A percentile compares a stretch with the other conserved stretches of the same genome.
Evolutionary conservation across 2,888 invertebrate genomes (phyloP).

Genomic region (Liodrosophila aerea): DNA sequence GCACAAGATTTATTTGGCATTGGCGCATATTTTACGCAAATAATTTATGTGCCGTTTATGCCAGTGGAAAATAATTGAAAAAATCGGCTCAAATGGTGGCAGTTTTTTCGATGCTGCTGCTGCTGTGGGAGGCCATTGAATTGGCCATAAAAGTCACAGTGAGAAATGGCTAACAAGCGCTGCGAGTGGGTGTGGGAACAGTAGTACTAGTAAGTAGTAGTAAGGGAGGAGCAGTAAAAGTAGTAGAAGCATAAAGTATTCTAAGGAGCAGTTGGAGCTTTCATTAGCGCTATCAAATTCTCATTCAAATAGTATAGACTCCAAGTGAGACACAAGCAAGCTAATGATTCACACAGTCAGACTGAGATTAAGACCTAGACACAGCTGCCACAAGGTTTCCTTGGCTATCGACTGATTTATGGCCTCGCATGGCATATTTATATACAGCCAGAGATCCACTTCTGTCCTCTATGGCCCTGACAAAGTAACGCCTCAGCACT

Average conservation of each 20-base stretch:
- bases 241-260: too few species aligned
- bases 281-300: conserved; percentile 72
- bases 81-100: conserved; percentile 40
- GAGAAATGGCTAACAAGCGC: conserved; percentile 59
- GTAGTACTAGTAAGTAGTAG: too few species aligned
- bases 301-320: conserved; percentile 1
- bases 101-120: conserved; percentile 25
- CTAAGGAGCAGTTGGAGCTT: conserved; percentile 13
- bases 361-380: too few species aligned
- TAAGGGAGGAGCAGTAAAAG: too few species aligned
- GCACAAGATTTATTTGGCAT: conserved; percentile 79
- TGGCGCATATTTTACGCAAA: conserved; percentile 79
- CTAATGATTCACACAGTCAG: too few species aligned
- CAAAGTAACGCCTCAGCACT: conserved; percentile 45
- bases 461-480: conserved; percentile 15
- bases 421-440: conserved; percentile 58
- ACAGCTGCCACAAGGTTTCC: too few species aligned
- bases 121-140: conserved; percentile 35
- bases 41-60: conserved; percentile 77
- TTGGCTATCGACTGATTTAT: conserved; percentile 56
- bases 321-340: too few species aligned
- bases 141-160: conserved; percentile 72
- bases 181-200: conserved; percentile 27
- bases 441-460: conserved; percentile 54
- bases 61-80: conserved; percentile 70